phyloP scores from a whole-genome alignment of 2,113 vertebrate species.

The Smithornis capensis region DNA sequence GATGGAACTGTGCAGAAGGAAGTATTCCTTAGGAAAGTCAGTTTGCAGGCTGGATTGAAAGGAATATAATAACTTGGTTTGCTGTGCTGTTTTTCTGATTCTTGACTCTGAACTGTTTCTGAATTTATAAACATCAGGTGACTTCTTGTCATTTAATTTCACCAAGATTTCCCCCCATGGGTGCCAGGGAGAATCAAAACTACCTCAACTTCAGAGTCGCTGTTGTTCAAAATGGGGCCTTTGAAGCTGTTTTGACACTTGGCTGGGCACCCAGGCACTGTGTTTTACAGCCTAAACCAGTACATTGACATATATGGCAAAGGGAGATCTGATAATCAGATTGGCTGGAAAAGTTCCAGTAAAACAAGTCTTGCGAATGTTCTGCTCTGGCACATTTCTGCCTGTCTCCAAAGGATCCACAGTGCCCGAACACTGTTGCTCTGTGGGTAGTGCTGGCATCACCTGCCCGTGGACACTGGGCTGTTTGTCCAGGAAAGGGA shows the following conservation, averaged over 20 bases:
- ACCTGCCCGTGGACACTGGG: fast-evolving
- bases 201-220: neutral
- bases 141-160: neutral
- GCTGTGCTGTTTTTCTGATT: neutral
- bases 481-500: neutral
- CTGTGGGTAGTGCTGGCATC: neutral
- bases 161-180: fast-evolving
- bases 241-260: neutral
- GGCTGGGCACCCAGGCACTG: fast-evolving
- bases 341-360: neutral
- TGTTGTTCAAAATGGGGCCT: neutral
- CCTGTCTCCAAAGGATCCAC: fast-evolving
- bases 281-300: neutral
- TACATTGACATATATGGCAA: neutral
- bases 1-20: neutral
- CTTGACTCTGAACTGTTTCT: neutral
- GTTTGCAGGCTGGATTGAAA: neutral
- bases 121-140: neutral
- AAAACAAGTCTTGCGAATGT: neutral
- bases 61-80: neutral
- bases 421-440: fast-evolving
- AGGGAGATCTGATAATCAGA: neutral
- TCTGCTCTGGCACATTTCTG: neutral
- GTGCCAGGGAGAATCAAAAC: neutral
- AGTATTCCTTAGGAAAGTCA: neutral